Evolutionary conservation across 2,888 invertebrate species (phyloP).

Genomic region (Podotricha telesiphe): DNA sequence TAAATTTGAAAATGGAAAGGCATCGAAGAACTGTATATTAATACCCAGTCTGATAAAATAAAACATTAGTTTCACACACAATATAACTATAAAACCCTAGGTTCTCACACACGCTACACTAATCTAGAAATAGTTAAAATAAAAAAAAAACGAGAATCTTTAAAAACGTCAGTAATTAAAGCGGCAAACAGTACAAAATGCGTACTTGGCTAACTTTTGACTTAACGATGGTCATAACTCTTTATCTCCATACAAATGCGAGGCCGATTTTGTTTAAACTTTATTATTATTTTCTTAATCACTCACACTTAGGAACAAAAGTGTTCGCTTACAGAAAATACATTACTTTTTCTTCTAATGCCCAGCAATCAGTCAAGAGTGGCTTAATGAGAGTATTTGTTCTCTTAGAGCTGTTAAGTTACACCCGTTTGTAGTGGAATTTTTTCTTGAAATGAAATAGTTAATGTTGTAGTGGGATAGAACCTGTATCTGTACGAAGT

Average conservation of each 20-base stretch:
- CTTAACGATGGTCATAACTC: slow-evolving; percentile 24
- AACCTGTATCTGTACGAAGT: too few species aligned
- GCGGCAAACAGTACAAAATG: slow-evolving; percentile 1
- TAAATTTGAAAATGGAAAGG: too few species aligned
- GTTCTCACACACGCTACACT: too few species aligned
- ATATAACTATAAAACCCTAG: too few species aligned
- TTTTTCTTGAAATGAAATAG: background rate
- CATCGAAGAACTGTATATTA: too few species aligned
- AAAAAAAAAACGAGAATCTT: too few species aligned
- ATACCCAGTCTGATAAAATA: too few species aligned
- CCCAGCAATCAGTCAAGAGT: slow-evolving; percentile 22
- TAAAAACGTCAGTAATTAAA: too few species aligned
- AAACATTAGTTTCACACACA: too few species aligned
- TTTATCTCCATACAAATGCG: slow-evolving; percentile 22
- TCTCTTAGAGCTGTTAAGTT: background rate
- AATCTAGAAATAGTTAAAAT: too few species aligned
- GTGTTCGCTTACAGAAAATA: slow-evolving; percentile 24
- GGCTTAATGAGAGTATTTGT: slow-evolving; percentile 24
- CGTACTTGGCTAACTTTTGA: slow-evolving; percentile 14
- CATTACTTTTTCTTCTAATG: slow-evolving; percentile 31
- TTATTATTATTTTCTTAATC: slow-evolving; percentile 40
- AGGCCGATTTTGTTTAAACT: slow-evolving; percentile 32
- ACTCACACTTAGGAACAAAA: slow-evolving; percentile 30
- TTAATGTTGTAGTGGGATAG: too few species aligned
- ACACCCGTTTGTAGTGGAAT: slow-evolving; percentile 11